Base-by-base conservation (phyloP, 2,113 vertebrate genomes). In the Leptobrachium ailaonicum region DNA sequence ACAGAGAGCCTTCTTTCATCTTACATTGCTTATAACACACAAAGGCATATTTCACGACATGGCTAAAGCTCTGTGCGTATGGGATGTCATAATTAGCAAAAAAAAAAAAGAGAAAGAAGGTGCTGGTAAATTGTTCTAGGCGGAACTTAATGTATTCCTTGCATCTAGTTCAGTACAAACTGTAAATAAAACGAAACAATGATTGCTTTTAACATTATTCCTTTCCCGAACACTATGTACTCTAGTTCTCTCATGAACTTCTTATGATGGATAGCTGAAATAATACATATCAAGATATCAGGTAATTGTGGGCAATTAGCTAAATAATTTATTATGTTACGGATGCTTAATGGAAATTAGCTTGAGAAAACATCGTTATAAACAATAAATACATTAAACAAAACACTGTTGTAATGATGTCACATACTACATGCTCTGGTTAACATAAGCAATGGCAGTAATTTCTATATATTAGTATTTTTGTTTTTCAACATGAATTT, bases 1-100 rank as follows among this genome's bases (percentile, higher is more conserved):
- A 71, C 71, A 63, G 67, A 78, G 41, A 63, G 43, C 56, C 56
- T 78, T 62, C 76, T 78, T 78, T 71, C 67, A 77, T 77, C 76
- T 78, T 78, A 6, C 63, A 42, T 63, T 78, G 56, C 54, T 63
- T n/a, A 64, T 47, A 78, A 78, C 43, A 78, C 43, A 78, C 69
- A 78, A 77, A 70, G 58, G 58, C 54, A 71, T 40, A 62, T 60
- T 78, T 71, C 45, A 62, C 68, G 7, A 40, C 12, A 47, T 60
- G 54, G n/a, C 67, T 47, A 63, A 50, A 53, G 69, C 62, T 8
- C 6, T 60, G 68, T 54, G 58, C 11, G 60, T 47, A 71, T 63
- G 43, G 41, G 43, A 63, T 62, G 12, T 56, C 7, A 5, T 78
- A 71, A 71, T 78, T 78, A 70, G 20, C 32, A 50, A 5, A 50